Evolutionary conservation across 2,888 invertebrate genomes (phyloP), one percentile per base, ranked within the genome.

Genomic region (Acholoe squamosa): DNA sequence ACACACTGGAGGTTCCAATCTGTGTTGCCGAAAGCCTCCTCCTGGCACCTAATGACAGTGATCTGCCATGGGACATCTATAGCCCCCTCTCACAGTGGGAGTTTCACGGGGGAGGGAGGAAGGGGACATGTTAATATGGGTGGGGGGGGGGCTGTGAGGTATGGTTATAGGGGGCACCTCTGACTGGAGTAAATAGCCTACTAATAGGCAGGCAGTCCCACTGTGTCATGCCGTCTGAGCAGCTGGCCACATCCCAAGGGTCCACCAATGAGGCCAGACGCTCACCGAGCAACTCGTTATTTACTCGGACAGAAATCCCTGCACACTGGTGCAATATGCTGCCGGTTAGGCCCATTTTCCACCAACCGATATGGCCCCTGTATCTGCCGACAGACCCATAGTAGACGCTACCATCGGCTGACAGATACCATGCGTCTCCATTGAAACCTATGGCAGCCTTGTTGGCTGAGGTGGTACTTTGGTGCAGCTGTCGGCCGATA

Each of bases 271-370:
- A 61, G 71, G 71, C 14, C 71, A 71, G 71, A 28, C 71, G 28
- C 28, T 71, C 31, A 71, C 14, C 31, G 71, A 71, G 71, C 71
- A 25, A 71, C 28, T 71, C 71, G 71, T 71, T 71, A 71, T 71
- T 71, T 71, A 71, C 71, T 71, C 71, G 71, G 12, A 71, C 31
- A 71, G 71, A 31, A 1, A 71, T 28, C 71, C 71, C 28, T 28
- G 28, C 71, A 28, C 28, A 3, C 71, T 1, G 71, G n/a, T 71
- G 25, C 71, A 71, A 71, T 71, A 22, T 71, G 71, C 71, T 25
- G n/a, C 14, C 14, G 25, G 28, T 71, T 71, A 71, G 71, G 28
- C 7, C 67, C 67, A 14, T 54, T 25, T 25, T 16, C 67, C 67
- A 67, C 5, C 67, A 12, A n/a, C n/a, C n/a, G n/a, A n/a, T n/a